These are phyloP conservation scores for Panurus biarmicus DNA, from an alignment of 2,113 vertebrate species.

Conservation along the genomic window DNA sequence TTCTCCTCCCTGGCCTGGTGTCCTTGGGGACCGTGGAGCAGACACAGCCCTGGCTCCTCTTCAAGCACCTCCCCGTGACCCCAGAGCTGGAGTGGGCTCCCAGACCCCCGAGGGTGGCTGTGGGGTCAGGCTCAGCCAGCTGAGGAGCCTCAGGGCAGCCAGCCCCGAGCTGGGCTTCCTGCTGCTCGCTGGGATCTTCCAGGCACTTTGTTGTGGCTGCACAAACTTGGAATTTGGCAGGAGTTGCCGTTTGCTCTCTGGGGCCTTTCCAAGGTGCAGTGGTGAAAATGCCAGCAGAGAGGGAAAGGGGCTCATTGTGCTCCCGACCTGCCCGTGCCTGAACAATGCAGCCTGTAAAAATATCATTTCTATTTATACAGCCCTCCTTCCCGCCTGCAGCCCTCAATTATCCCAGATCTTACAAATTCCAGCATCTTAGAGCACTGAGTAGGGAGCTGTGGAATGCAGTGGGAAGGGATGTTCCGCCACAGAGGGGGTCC, in stretches of 20 bases:
- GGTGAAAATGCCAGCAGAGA: background rate
- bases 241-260: background rate
- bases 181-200: accelerated
- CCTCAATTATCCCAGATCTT: background rate
- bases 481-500: background rate
- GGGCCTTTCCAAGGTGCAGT: conserved; percentile 2
- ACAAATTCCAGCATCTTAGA: background rate
- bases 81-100: background rate
- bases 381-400: background rate
- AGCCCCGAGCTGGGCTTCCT: background rate
- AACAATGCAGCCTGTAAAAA: background rate
- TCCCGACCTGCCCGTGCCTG: background rate
- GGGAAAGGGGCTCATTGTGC: conserved; percentile 10
- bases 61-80: accelerated
- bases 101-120: accelerated
- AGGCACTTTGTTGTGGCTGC: conserved; percentile 5
- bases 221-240: background rate
- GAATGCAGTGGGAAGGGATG: background rate
- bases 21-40: background rate
- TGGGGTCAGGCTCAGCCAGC: background rate
- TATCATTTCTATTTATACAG: background rate
- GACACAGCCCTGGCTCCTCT: background rate
- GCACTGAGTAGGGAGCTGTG: background rate
- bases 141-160: background rate
- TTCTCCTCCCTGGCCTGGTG: background rate